Evolutionary conservation across 2,113 vertebrate genomes (phyloP), one percentile per base, ranked within the genome.

Genomic region (Dendropsophus ebraccatus): DNA sequence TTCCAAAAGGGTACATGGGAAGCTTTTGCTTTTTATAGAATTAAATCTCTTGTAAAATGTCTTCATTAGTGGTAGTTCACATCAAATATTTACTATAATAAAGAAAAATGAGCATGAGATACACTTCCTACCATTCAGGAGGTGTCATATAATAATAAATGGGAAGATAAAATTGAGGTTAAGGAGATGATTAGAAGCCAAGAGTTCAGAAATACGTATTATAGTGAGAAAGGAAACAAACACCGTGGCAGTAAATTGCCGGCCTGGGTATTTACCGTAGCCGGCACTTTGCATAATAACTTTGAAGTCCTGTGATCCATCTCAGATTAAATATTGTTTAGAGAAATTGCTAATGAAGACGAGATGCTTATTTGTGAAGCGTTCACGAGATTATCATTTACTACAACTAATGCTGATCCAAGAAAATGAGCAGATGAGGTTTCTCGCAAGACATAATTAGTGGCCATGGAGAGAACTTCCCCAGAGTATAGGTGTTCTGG

Each of bases 391-490:
- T 80, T 72, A 80, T 86, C 30, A 80, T 86, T 86, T 80, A 86
- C 30, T 72, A 72, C 28, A 54, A 80, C 23, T 58, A 70, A 52
- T 62, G 62, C 76, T 86, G 76, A 86, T 86, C 84, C 75, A 86
- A 86, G 76, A 80, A 78, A 80, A 86, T 78, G 73, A 72, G 62
- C 65, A 58, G 84, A 86, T 80, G 49, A 72, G 84, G 50, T 17
- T 54, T 86, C 84, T 80, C 76, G 9, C 2, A 80, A 86, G 75
- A 86, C 75, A 80, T 80, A 54, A 86, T 86, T 86, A 86, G 76
- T 86, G 76, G 35, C 84, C 75, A 86, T 86, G 49, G 76, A 80
- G 62, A 80, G 72, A 58, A 19, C 21, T 56, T 47, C 84, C 75
- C 84, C 54, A 21, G 84, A 80, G 84, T 45, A 86, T 79, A 79